Evolutionary conservation across 2,113 vertebrate genomes (phyloP).

Genomic region (Phylloscopus trochiloides): DNA sequence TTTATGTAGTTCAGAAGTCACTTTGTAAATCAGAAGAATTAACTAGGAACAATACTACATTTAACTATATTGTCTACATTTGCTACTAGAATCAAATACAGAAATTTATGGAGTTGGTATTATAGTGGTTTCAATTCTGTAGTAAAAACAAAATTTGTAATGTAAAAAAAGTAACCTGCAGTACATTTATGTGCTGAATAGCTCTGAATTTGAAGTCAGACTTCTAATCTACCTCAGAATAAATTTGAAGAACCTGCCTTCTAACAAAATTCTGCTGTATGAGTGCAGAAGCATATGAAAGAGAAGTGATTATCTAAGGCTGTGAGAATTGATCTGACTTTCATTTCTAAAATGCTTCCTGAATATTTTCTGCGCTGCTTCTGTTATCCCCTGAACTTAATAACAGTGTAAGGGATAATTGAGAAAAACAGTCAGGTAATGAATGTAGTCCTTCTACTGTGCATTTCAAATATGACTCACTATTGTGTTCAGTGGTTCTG

Average conservation of each 20-base stretch:
- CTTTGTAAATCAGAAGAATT: slow-evolving; percentile 57
- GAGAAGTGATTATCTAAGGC: neutral
- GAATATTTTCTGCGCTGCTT: neutral
- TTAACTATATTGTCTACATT: neutral
- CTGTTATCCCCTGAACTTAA: neutral
- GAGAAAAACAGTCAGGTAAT: neutral
- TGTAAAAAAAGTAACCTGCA: slow-evolving; percentile 25
- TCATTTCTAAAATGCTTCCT: neutral
- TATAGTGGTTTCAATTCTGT: neutral
- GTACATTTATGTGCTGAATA: slow-evolving; percentile 15
- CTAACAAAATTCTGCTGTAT: neutral
- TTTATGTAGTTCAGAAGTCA: slow-evolving; percentile 57
- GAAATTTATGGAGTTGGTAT: neutral
- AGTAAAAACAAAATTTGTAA: slow-evolving; percentile 43
- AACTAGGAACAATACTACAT: slow-evolving; percentile 41
- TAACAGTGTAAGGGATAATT: neutral
- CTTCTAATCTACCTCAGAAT: neutral
- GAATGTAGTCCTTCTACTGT: neutral
- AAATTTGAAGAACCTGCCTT: neutral
- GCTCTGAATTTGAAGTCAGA: slow-evolving; percentile 26
- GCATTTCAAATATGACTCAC: neutral
- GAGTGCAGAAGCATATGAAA: neutral
- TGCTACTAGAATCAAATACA: neutral
- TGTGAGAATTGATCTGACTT: neutral
- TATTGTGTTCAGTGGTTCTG: neutral